Percentiles rank a stretch among this genome's conserved stretches.
phyloP scores from a whole-genome alignment of 2,113 vertebrate genomes.

The Caloenas nicobarica region DNA sequence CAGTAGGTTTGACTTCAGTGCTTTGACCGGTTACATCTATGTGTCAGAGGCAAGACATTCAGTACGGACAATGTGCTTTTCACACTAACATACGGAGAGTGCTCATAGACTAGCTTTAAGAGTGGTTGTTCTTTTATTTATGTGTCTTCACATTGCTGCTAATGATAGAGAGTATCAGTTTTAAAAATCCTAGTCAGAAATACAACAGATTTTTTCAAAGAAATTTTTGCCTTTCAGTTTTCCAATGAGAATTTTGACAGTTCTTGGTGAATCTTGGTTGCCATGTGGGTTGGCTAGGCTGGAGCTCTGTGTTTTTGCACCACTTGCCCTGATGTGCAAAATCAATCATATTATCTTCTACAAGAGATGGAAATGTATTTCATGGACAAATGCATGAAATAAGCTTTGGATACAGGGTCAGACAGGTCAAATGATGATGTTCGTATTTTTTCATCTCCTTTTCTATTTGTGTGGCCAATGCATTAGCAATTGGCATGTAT shows the following conservation, averaged over 20 bases:
- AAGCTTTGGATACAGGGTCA: neutral
- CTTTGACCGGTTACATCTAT: accelerated
- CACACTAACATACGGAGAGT: too few relatives aligned
- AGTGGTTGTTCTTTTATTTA: neutral
- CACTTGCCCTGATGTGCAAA: neutral
- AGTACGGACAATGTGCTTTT: accelerated
- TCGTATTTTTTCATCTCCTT: neutral
- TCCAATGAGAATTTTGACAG: neutral
- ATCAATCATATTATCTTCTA: neutral
- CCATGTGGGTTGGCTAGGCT: neutral
- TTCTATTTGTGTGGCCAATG: neutral
- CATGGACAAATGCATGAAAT: neutral
- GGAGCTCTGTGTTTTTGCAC: neutral
- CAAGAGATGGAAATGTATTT: neutral
- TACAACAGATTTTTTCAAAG: neutral
- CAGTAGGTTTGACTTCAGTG: neutral
- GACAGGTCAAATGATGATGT: neutral
- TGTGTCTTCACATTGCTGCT: neutral
- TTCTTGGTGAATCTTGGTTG: neutral
- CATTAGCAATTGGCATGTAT: neutral
- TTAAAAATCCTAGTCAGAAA: neutral
- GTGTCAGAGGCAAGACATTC: neutral
- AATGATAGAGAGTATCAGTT: neutral
- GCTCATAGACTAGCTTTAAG: neutral
- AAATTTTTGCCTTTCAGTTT: neutral